phyloP scores from a whole-genome alignment of 2,888 invertebrate genomes.

The Heteromurus nitidus region DNA sequence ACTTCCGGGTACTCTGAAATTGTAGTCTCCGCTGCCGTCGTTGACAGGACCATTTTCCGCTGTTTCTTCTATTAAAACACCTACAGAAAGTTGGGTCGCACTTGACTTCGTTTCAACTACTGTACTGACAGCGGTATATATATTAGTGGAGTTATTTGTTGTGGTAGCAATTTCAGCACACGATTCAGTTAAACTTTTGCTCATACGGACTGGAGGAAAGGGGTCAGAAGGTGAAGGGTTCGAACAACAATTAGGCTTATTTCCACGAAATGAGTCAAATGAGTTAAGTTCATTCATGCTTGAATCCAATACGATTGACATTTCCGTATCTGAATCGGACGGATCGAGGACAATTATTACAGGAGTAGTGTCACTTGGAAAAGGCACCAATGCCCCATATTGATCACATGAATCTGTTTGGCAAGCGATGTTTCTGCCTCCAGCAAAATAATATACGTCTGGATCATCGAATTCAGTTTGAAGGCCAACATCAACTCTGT shows the following conservation, averaged over 20 bases:
- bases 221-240: conserved; percentile 35
- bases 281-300: conserved; percentile 50
- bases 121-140: conserved; percentile 38
- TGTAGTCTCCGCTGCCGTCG: conserved; percentile 43
- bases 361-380: conserved; percentile 62
- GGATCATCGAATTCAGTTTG: conserved; percentile 73
- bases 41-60: conserved; percentile 28
- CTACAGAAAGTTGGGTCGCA: conserved; percentile 69
- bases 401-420: conserved; percentile 71
- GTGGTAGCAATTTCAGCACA: conserved; percentile 33
- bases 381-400: conserved; percentile 67
- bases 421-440: conserved; percentile 70
- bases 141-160: conserved; percentile 53
- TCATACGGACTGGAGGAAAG: conserved; percentile 18
- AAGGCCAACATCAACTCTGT: conserved; percentile 61
- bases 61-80: conserved; percentile 60
- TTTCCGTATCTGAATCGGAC: conserved; percentile 63
- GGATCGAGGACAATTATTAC: conserved; percentile 70
- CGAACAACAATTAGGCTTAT: conserved; percentile 39
- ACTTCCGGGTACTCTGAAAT: neutral
- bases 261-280: conserved; percentile 34
- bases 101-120: conserved; percentile 68
- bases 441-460: conserved; percentile 72
- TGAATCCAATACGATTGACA: conserved; percentile 38
- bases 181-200: conserved; percentile 37